Evolutionary conservation across 2,888 invertebrate species (phyloP).

Genomic region (Antitype chi): DNA sequence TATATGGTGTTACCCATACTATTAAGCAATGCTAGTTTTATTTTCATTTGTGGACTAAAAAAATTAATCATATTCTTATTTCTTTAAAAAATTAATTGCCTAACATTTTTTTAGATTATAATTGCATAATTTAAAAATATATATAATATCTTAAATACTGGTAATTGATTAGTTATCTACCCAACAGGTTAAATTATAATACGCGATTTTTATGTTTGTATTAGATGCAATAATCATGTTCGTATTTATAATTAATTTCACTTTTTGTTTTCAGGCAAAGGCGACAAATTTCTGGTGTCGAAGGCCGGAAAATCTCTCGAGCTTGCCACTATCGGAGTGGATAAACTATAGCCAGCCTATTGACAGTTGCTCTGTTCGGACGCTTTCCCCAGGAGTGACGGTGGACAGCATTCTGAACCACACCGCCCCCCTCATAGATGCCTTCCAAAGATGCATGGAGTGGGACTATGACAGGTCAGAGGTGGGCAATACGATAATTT

Average conservation of each 20-base stretch:
- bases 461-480: constrained; percentile 91
- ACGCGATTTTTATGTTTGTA: neutral
- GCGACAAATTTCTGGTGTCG: constrained; percentile 93
- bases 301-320: constrained; percentile 89
- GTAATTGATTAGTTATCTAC: neutral
- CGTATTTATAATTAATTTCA: neutral
- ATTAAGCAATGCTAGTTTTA: neutral
- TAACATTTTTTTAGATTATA: neutral
- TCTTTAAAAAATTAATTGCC: neutral
- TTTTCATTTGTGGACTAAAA: neutral
- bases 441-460: constrained; percentile 88
- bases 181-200: neutral
- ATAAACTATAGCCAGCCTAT: constrained; percentile 92
- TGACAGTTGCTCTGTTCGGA: constrained; percentile 90
- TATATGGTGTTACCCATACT: neutral
- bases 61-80: neutral
- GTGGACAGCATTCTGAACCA: constrained; percentile 81
- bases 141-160: neutral
- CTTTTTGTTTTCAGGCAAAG: constrained; percentile 88
- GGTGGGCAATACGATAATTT: constrained; percentile 93
- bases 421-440: constrained; percentile 81
- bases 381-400: constrained; percentile 81
- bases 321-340: constrained; percentile 91
- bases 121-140: neutral
- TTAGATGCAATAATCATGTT: neutral